A percentile compares a stretch with the other conserved stretches of the same genome.
These are phyloP conservation scores for Zeugodacus cucurbitae DNA, from an alignment of 1,140 invertebrate species.

Conservation along the genomic window DNA sequence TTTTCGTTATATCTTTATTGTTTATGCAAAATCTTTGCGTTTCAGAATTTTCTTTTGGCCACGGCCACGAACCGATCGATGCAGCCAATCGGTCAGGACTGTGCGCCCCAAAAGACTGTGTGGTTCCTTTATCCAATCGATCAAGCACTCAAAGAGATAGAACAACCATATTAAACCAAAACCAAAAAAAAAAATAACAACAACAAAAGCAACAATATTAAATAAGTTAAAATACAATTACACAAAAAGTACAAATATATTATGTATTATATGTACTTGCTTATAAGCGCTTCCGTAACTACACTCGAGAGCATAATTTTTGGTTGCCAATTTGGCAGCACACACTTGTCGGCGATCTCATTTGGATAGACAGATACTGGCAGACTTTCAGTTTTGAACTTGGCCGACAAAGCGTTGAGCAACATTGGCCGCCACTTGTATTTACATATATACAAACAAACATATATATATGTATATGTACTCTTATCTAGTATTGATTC, in stretches of 20 bases:
- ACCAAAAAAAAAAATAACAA: background rate
- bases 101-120: background rate
- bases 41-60: background rate
- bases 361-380: background rate
- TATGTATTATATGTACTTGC: background rate
- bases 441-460: background rate
- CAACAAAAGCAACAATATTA: background rate
- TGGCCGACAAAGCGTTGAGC: background rate
- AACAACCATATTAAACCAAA: background rate
- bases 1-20: background rate
- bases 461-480: too few relatives aligned
- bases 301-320: conserved; percentile 28
- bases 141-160: conserved; percentile 2
- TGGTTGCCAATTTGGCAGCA: background rate
- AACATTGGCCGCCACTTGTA: background rate
- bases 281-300: background rate
- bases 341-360: background rate
- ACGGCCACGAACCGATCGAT: background rate
- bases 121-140: conserved; percentile 18
- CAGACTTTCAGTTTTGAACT: conserved; percentile 13
- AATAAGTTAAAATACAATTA: background rate
- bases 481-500: background rate
- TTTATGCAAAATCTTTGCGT: background rate
- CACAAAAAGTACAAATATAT: background rate
- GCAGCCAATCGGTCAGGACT: conserved; percentile 23